Evolutionary conservation across 2,888 invertebrate genomes (phyloP).

Genomic region (Harmothoe impar): DNA sequence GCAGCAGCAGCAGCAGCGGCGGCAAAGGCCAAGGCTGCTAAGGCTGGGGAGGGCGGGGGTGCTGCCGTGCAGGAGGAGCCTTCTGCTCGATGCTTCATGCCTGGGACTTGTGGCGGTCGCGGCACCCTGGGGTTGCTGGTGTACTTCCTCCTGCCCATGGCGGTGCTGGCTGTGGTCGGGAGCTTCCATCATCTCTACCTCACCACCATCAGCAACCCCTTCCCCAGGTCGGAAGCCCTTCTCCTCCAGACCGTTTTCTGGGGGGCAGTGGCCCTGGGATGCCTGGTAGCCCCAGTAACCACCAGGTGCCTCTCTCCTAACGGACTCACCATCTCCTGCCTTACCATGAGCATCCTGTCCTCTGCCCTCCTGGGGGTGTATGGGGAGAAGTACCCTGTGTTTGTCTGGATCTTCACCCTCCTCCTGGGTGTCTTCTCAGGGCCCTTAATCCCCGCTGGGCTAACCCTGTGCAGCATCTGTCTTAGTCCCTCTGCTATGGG

Average conservation of each 20-base stretch:
- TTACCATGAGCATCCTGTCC: slow-evolving; percentile 50
- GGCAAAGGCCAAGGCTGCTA: background rate
- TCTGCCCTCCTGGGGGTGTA: slow-evolving; percentile 57
- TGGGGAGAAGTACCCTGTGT: slow-evolving; percentile 42
- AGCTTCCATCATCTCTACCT: slow-evolving; percentile 55
- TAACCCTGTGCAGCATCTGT: slow-evolving; percentile 44
- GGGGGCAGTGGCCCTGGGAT: slow-evolving; percentile 34
- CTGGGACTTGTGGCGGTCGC: background rate
- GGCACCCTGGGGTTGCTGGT: slow-evolving; percentile 25
- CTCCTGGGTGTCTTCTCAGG: slow-evolving; percentile 36
- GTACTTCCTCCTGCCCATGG: slow-evolving; percentile 56
- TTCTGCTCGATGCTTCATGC: slow-evolving; percentile 3
- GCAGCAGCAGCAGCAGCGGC: background rate
- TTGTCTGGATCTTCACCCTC: slow-evolving; percentile 54
- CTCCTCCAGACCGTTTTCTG: slow-evolving; percentile 62
- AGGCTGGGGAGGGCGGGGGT: background rate
- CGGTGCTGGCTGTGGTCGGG: slow-evolving; percentile 25
- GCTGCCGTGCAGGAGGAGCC: background rate
- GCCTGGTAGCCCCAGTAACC: slow-evolving; percentile 2
- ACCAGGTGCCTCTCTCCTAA: slow-evolving; percentile 36
- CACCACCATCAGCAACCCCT: background rate
- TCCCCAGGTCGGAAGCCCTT: background rate
- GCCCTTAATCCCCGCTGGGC: slow-evolving; percentile 32
- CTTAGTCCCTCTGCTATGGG: slow-evolving; percentile 42
- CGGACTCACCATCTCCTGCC: slow-evolving; percentile 58